Evolutionary conservation across 2,888 invertebrate genomes (phyloP).

Genomic region (Coelogynopora nodosa): DNA sequence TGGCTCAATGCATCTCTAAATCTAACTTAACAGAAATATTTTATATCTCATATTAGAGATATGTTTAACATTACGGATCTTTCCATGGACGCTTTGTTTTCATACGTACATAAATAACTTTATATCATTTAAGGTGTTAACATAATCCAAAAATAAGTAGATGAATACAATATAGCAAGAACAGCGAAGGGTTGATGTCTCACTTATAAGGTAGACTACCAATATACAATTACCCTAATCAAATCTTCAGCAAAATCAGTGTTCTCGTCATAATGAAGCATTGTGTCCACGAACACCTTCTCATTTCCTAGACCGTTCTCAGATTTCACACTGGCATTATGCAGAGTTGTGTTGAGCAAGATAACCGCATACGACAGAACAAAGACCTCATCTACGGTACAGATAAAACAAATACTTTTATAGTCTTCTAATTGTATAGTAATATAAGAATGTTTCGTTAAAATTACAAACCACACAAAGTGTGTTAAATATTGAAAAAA

Average conservation of each 20-base stretch:
- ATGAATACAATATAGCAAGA: too few species aligned
- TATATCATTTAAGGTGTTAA: too few species aligned
- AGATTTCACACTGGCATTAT: conserved; percentile 42
- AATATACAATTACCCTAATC: background rate
- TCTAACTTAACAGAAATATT: too few species aligned
- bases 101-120: too few species aligned
- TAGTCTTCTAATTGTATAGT: background rate
- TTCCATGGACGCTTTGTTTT: too few species aligned
- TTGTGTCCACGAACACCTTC: background rate
- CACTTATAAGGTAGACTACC: too few species aligned
- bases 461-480: background rate
- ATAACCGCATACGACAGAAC: conserved; percentile 41
- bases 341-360: conserved; percentile 40
- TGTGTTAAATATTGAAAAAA: background rate
- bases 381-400: conserved; percentile 13
- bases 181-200: too few species aligned
- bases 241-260: conserved; percentile 18
- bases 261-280: conserved; percentile 31
- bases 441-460: background rate
- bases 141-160: too few species aligned
- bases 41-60: too few species aligned
- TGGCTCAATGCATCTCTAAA: too few species aligned
- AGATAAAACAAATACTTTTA: background rate
- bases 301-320: conserved; percentile 25
- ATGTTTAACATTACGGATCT: too few species aligned